Evolutionary conservation across 1,140 invertebrate species (phyloP), one percentile per base, ranked within the genome.

Genomic region (Caenorhabditis latens): DNA sequence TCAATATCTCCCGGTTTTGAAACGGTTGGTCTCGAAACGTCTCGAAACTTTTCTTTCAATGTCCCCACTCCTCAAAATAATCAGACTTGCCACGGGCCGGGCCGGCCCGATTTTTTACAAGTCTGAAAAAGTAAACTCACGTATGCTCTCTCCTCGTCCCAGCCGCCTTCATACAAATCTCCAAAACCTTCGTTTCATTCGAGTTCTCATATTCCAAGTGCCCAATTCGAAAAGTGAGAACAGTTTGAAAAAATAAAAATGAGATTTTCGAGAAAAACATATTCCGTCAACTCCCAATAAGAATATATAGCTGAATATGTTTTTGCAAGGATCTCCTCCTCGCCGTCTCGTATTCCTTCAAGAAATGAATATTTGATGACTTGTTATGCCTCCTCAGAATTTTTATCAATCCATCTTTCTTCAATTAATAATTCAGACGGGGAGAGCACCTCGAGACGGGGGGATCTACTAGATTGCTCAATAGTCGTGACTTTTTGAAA

Each of bases 181-280:
- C 71, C n/a, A 79, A 11, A 79, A 79, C 53, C 42, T 50, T 48
- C 8, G 71, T 79, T 24, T 79, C 71, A 79, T 79, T 79, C 9
- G 71, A 79, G 14, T 79, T 79, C 21, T 79, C 71, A 79, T 19
- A 79, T 50, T 79, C 71, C n/a, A 79, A 79, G 53, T 79, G 43
- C 0, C 71, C 71, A n/a, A 79, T 79, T 79, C 46, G 71, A 24
- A 79, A 79, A 71, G 16, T 14, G 11, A 19, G 11, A 19, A 32
- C 14, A 19, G 2, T 9, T 19, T n/a, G 42, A 46, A 71, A 7
- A 43, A 43, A 4, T 3, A 71, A 21, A 43, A 19, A 46, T 2
- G 16, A 63, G 21, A 21, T 19, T 43, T 43, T 14, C 43, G 21
- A 14, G 46, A 46, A 46, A 43, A 42, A 71, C 61, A 63, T 63